Conservation (phyloP, 2,113 vertebrate genomes). For the Pseudorhombus dupliciocellatus region DNA sequence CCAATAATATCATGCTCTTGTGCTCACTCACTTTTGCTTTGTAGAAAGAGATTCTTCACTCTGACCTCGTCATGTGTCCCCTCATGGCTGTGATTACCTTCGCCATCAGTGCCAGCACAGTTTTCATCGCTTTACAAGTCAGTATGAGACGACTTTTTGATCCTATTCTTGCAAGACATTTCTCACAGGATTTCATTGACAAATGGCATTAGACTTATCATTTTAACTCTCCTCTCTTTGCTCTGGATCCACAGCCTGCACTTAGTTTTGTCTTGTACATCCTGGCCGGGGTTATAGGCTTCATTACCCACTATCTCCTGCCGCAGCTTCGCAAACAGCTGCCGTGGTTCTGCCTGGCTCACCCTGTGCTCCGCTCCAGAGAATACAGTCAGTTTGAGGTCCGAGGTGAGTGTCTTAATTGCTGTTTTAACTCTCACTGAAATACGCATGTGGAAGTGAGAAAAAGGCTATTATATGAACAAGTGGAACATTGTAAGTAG, state of each 20-base stretch:
- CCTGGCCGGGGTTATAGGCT: conserved; percentile 87
- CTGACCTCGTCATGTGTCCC: conserved; percentile 90
- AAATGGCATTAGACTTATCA: not conserved
- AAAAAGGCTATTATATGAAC: not conserved
- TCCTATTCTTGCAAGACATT: conserved; percentile 1
- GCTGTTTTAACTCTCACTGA: not conserved
- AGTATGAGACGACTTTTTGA: conserved; percentile 36
- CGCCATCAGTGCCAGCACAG: conserved; percentile 92
- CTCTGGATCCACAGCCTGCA: conserved; percentile 80
- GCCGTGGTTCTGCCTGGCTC: conserved; percentile 92
- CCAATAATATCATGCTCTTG: not conserved
- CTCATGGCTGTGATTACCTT: conserved; percentile 91
- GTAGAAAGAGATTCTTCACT: conserved; percentile 90
- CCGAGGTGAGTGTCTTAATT: conserved; percentile 81
- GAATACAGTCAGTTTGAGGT: conserved; percentile 95
- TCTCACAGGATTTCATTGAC: not conserved
- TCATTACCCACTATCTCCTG: conserved; percentile 91
- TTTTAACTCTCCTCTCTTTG: conserved; percentile 1
- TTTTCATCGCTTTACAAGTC: conserved; percentile 92
- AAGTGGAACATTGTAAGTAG: not conserved
- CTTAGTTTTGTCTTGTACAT: conserved; percentile 89
- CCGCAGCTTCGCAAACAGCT: conserved; percentile 92
- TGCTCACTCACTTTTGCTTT: conserved; percentile 21
- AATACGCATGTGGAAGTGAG: not conserved
- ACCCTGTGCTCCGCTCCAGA: conserved; percentile 88